Base-by-base conservation (phyloP, 30 jellyfish, hydroid and myxozoan species). In the Aurelia aurita region DNA sequence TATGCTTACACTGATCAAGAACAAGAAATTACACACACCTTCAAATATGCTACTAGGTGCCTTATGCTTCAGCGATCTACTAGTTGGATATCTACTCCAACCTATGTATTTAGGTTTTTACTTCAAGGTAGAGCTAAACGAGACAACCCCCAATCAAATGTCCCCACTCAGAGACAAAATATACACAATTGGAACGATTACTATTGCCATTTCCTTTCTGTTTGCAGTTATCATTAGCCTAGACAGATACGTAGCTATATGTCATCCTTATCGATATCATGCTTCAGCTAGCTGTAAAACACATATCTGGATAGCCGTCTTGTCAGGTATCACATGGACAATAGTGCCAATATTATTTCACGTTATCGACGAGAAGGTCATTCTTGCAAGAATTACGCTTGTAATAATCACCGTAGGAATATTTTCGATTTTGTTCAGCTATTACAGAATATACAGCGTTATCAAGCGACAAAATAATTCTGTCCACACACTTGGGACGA, bases 181-280 rank as follows among this genome's bases (percentile, higher is more conserved):
- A 18, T 61, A 22, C 32, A 61, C 32, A 4, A 45, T 61, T 61
- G 45, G 28, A 0, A 22, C 28, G 4, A 21, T 22, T 14, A 14
- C 45, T 9, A 61, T 31, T 7, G 73, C 45, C 6, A 22, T 22
- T 22, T 61, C 73, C 0, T 61, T 61, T 22, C 20, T 61, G 0
- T 61, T 61, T 39, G 32, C 73, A 14, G 19, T 22, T 10, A 8
- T 61, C 20, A 22, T 61, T 39, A 61, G 73, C 73, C 15, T 61
- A 9, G 73, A 61, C 15, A 19, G 73, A 61, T 61, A 61, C 73
- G 20, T 61, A 39, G 73, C 73, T 3, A 22, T 61, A 18, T 61
- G 73, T 61, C 73, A 61, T 22, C 73, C 73, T 22, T 61, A 22
- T 39, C 28, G 32, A 20, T 22, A 61, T 45, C 73, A 61, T 22